Percentiles rank a stretch among this genome's conserved stretches.
These are phyloP conservation scores for Lepidocyrtinus sp. DNA, from an alignment of 2,888 invertebrate genomes.

Conservation along the genomic window DNA sequence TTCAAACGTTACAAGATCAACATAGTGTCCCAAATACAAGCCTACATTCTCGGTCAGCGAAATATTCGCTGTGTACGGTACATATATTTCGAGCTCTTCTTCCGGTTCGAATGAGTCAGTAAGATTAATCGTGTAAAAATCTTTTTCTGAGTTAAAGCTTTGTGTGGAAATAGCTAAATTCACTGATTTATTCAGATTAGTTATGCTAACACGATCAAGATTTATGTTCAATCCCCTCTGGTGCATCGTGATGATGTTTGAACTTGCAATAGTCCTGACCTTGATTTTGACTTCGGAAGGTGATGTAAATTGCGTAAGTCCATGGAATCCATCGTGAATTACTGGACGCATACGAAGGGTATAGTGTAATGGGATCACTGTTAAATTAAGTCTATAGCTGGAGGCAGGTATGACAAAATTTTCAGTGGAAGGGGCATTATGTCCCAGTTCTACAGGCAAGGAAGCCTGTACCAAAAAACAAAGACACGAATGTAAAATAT, in stretches of 20 bases:
- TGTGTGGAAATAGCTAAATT: neutral
- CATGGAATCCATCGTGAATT: neutral
- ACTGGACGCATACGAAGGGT: neutral
- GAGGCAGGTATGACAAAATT: no score
- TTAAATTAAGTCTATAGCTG: neutral
- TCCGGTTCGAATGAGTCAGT: neutral
- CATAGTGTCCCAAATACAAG: neutral
- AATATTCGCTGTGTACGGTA: neutral
- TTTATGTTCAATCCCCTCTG: neutral
- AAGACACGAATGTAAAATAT: no score
- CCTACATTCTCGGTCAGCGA: neutral
- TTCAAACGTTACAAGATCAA: neutral
- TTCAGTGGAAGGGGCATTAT: no score
- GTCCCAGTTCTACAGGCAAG: no score
- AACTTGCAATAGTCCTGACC: neutral
- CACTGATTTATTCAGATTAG: neutral
- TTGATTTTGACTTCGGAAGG: neutral
- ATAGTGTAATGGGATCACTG: neutral
- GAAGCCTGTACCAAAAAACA: no score
- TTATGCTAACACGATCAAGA: neutral
- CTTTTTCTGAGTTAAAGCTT: neutral
- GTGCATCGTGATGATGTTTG: neutral
- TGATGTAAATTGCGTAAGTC: neutral
- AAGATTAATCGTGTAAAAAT: neutral
- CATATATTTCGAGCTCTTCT: neutral